Percentiles rank a stretch among this genome's conserved stretches.
These are phyloP conservation scores for Apamea anceps DNA, from an alignment of 2,888 invertebrate species.

Conservation along the genomic window DNA sequence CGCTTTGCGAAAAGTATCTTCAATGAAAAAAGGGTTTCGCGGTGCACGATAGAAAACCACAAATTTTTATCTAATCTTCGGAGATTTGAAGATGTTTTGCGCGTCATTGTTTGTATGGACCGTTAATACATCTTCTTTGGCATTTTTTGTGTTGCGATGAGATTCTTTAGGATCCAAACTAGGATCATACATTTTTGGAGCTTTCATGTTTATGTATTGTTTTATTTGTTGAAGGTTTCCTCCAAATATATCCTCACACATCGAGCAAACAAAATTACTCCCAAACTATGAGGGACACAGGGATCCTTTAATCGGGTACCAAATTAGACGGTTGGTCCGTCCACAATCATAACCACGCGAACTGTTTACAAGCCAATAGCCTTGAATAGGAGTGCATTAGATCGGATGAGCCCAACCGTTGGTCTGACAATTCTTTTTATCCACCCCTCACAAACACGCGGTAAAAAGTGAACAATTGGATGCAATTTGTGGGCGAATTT, in stretches of 20 bases:
- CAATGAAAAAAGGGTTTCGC: constrained; percentile 80
- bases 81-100: constrained; percentile 70
- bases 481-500: constrained; percentile 90
- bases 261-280: constrained; percentile 22
- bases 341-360: constrained; percentile 77
- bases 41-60: constrained; percentile 78
- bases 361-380: constrained; percentile 83
- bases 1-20: constrained; percentile 83
- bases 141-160: constrained; percentile 7
- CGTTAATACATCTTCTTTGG: constrained; percentile 53
- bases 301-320: constrained; percentile 68
- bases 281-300: constrained; percentile 33
- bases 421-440: constrained; percentile 79
- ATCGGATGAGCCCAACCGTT: constrained; percentile 77
- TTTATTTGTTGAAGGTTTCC: background rate
- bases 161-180: background rate
- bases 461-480: constrained; percentile 90
- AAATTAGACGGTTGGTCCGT: constrained; percentile 76
- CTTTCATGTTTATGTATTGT: background rate
- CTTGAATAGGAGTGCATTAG: constrained; percentile 82
- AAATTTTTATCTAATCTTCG: constrained; percentile 81
- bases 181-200: background rate
- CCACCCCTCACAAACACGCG: constrained; percentile 80
- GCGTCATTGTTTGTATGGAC: constrained; percentile 64
- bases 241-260: constrained; percentile 5